Evolutionary conservation across 2,888 invertebrate genomes (phyloP).

Genomic region (Syrphus vitripennis): DNA sequence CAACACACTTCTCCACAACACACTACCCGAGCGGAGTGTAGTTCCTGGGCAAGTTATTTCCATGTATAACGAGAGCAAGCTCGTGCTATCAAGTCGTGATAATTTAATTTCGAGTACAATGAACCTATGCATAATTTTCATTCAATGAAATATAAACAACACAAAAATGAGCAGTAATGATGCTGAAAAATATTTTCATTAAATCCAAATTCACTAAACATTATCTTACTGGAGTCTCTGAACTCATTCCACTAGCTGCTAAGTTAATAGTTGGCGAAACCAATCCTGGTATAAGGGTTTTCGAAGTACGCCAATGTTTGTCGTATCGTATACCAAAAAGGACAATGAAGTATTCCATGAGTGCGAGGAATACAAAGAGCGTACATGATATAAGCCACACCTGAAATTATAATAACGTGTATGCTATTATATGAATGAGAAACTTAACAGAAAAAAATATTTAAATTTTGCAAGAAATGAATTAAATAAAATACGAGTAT

Average conservation of each 20-base stretch:
- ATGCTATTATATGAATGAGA: neutral
- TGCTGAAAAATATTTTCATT: neutral
- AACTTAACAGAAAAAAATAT: slow-evolving; percentile 4
- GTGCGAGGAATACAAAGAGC: slow-evolving; percentile 85
- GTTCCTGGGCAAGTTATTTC: too few relatives aligned
- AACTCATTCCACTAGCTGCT: slow-evolving; percentile 73
- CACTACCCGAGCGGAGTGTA: too few relatives aligned
- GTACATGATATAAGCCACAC: slow-evolving; percentile 87
- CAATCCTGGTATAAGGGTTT: slow-evolving; percentile 68
- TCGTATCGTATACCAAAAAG: slow-evolving; percentile 86
- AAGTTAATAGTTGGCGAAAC: slow-evolving; percentile 77
- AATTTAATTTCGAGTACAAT: too few relatives aligned
- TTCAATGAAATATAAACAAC: too few relatives aligned
- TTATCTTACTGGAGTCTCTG: slow-evolving; percentile 73
- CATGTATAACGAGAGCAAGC: too few relatives aligned
- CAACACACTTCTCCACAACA: too few relatives aligned
- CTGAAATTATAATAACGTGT: slow-evolving; percentile 64
- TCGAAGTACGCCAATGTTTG: slow-evolving; percentile 83
- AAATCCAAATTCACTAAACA: neutral
- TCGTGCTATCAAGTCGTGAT: too few relatives aligned
- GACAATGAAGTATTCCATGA: slow-evolving; percentile 85
- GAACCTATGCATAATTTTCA: too few relatives aligned
- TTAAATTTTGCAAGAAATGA: slow-evolving; percentile 21
- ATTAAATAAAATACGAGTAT: too few relatives aligned
- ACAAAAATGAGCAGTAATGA: neutral